Evolutionary conservation across 2,888 invertebrate species (phyloP), one percentile per base, ranked within the genome.

Genomic region (Nowickia ferox): DNA sequence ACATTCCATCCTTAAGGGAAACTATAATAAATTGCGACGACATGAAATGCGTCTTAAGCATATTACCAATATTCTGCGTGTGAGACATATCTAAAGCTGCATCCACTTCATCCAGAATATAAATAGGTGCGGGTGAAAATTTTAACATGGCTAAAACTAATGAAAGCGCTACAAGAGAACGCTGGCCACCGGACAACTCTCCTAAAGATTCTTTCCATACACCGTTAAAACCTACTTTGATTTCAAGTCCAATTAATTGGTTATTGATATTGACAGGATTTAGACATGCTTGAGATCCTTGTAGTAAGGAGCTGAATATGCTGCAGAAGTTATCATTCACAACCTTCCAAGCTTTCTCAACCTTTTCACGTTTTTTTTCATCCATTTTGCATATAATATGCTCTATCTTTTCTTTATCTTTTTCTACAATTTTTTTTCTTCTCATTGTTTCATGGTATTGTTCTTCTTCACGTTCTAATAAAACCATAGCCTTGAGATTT

Each of bases 1-100:
- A 99, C 98, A 99, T 99, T 42, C 99, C 99, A 93, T 99, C 99
- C 92, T 99, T 99, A 63, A 99, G 94, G 0, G 99, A 99, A 1
- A 99, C 99, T 87, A 99, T 96, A 89, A 99, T 97, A 93, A 99
- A 99, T 96, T 99, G 95, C 0, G 98, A 98, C 91, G 96, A 95
- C 88, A 95, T 96, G 91, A 99, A 99, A 93, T 98, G 98, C 15
- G 95, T 94, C 91, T 96, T 96, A 66, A 99, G 94, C 98, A 99
- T 99, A 89, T 95, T 95, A 5, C 99, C 99, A 90, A 99, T 99
- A 93, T 99, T 99, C 93, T 99, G 99, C 13, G 99, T 99, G 93
- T 99, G 99, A 9, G 97, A 98, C 88, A 99, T 95, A 94, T 99
- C 99, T 40, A 99, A 94, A 10, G 99, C 99, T 0, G 99, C 99